A percentile compares a stretch with the other conserved stretches of the same genome.
phyloP scores from a whole-genome alignment of 2,888 invertebrate species.

The Psococerastis gibbosa region DNA sequence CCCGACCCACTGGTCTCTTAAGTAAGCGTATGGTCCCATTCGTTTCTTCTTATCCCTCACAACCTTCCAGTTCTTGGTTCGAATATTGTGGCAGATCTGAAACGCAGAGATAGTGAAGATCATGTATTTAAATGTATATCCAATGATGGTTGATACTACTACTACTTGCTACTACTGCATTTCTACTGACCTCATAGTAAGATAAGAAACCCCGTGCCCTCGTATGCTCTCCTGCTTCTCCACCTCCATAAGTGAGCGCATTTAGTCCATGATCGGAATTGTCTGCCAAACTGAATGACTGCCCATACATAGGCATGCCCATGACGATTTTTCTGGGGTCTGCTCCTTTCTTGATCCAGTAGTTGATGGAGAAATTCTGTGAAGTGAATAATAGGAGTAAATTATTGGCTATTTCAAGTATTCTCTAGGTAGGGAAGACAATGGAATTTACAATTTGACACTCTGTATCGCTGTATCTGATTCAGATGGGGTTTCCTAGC shows the following conservation, averaged over 20 bases:
- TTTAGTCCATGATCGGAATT: conserved; percentile 44
- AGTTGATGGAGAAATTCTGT: conserved; percentile 69
- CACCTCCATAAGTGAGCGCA: conserved; percentile 63
- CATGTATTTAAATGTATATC: neutral
- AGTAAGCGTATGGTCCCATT: conserved; percentile 74
- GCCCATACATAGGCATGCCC: conserved; percentile 81
- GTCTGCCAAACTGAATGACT: conserved; percentile 65
- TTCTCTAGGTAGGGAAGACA: no score
- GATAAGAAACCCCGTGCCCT: conserved; percentile 71
- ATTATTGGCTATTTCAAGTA: no score
- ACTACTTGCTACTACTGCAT: neutral
- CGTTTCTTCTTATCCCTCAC: conserved; percentile 57
- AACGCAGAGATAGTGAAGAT: conserved; percentile 15
- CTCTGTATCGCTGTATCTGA: no score
- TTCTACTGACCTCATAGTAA: conserved; percentile 58
- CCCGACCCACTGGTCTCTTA: conserved; percentile 79
- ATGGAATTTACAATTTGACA: no score
- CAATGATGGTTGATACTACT: neutral
- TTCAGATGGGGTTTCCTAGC: no score
- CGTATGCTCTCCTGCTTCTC: conserved; percentile 75
- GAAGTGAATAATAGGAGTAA: conserved; percentile 18
- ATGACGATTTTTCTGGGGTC: conserved; percentile 57
- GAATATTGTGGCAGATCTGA: conserved; percentile 63
- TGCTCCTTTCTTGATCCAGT: conserved; percentile 71
- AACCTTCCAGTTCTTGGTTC: conserved; percentile 55